Conservation (phyloP, 2,113 vertebrate genomes). For the Sturnus vulgaris region DNA sequence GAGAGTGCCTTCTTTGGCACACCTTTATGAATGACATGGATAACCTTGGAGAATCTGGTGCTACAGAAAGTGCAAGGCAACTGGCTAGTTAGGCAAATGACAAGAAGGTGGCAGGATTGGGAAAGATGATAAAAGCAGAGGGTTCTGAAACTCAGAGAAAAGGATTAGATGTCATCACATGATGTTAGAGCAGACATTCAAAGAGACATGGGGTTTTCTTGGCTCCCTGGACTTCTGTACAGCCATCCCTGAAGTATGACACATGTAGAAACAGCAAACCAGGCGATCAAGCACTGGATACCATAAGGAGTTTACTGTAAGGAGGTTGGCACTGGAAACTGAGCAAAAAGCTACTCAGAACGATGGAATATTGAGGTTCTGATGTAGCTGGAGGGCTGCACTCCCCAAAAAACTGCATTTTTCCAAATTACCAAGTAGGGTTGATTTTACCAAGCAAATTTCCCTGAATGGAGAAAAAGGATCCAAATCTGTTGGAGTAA, state of each 20-base stretch:
- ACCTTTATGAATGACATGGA: fast-evolving
- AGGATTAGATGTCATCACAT: not conserved
- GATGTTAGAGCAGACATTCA: not conserved
- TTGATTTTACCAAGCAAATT: not conserved
- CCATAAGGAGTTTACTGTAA: not conserved
- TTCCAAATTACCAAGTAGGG: not conserved
- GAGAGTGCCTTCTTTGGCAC: not conserved
- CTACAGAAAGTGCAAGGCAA: not conserved
- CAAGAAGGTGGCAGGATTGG: not conserved
- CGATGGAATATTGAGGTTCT: not conserved
- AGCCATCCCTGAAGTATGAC: not conserved
- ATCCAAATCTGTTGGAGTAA: not conserved
- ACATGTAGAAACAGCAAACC: not conserved
- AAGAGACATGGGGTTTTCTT: not conserved
- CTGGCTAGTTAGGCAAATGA: not conserved
- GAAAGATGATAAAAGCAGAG: not conserved
- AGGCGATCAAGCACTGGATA: not conserved
- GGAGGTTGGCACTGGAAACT: not conserved
- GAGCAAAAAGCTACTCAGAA: not conserved
- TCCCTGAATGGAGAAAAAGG: not conserved
- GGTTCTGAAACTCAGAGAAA: not conserved
- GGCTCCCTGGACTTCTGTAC: not conserved
- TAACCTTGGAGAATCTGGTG: not conserved
- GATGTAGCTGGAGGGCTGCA: not conserved
- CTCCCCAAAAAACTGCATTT: not conserved